Conservation (phyloP, 2,888 invertebrate genomes). For the Escarpia spicata region DNA sequence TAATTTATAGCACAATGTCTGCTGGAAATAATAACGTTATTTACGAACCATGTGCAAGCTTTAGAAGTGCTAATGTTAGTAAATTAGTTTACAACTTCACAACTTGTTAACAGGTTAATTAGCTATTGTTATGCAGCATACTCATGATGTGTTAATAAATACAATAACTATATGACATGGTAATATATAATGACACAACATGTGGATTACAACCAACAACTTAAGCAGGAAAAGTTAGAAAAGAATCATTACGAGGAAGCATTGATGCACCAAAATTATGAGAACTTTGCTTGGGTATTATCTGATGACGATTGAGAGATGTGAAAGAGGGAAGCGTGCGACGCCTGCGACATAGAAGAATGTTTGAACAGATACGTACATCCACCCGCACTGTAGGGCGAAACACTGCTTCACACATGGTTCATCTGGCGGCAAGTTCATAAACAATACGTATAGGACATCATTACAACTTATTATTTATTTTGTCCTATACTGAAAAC, state of each 20-base stretch:
- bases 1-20: background rate
- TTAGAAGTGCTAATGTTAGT: background rate
- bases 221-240: background rate
- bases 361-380: background rate
- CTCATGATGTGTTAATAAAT: no score
- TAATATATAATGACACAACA: background rate
- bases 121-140: background rate
- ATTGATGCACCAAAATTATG: background rate
- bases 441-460: background rate
- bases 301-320: background rate
- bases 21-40: background rate
- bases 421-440: background rate
- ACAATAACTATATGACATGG: background rate
- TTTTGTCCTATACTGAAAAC: background rate
- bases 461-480: background rate
- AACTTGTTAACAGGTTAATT: background rate
- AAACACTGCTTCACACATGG: slow-evolving; percentile 3
- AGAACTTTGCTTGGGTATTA: background rate
- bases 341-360: background rate
- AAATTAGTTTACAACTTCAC: background rate
- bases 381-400: background rate
- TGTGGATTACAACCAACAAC: background rate
- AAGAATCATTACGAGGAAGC: background rate
- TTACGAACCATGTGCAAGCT: background rate
- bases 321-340: background rate